A percentile compares a stretch with the other conserved stretches of the same genome.
phyloP scores from a whole-genome alignment of 1,140 invertebrate species.

The Bradysia coprophila region DNA sequence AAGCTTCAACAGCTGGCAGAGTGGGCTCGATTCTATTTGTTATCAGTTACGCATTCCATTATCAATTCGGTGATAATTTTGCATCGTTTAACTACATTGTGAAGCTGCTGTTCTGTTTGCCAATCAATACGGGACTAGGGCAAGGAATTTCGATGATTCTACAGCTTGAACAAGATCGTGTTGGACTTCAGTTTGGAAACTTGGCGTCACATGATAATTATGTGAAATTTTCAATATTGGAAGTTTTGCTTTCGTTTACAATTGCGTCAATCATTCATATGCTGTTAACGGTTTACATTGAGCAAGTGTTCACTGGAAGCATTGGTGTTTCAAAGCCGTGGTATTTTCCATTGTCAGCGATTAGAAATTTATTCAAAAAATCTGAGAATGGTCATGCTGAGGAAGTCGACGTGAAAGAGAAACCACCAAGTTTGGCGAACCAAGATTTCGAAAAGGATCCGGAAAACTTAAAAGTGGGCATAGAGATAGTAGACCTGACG shows the following conservation, averaged over 20 bases:
- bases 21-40: not conserved
- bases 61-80: not conserved
- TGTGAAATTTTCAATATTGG: conserved; percentile 46
- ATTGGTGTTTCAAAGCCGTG: conserved; percentile 44
- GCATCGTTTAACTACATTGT: not conserved
- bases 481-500: conserved; percentile 38
- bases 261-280: conserved; percentile 41
- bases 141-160: conserved; percentile 42
- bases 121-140: conserved; percentile 49
- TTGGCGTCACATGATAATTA: conserved; percentile 38
- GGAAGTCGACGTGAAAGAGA: not conserved
- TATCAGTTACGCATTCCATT: not conserved
- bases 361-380: not conserved
- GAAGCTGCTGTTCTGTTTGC: not conserved
- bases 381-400: not conserved
- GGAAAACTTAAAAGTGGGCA: conserved; percentile 28
- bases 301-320: conserved; percentile 44
- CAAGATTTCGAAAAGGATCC: conserved; percentile 37
- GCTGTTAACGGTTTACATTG: conserved; percentile 43
- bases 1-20: conserved; percentile 28
- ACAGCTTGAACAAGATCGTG: conserved; percentile 40
- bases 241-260: conserved; percentile 35
- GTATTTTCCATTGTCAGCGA: conserved; percentile 34
- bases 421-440: not conserved
- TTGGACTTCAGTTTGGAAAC: conserved; percentile 39